Conservation (phyloP, 2,888 invertebrate genomes). For the Tenthredo mesomela region DNA sequence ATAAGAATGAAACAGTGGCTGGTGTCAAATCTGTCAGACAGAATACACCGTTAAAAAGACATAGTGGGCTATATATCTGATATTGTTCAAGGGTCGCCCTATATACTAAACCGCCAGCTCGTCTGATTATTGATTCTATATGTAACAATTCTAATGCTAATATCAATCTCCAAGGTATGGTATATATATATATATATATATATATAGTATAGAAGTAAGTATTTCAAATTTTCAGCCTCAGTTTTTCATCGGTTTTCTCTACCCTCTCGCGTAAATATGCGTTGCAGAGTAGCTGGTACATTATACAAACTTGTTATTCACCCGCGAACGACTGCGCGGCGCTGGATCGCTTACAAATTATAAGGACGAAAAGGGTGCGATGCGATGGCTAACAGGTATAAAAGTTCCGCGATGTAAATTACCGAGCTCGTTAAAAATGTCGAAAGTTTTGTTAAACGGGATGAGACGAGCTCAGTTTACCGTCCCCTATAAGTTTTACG, state of each 20-base stretch:
- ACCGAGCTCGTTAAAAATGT: constrained; percentile 18
- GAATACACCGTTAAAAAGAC: constrained; percentile 27
- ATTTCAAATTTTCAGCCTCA: neutral
- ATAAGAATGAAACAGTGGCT: constrained; percentile 46
- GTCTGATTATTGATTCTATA: constrained; percentile 26
- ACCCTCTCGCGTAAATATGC: neutral
- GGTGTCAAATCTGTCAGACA: constrained; percentile 47
- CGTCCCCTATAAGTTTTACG: neutral
- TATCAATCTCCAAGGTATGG: neutral
- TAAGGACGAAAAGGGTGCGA: neutral
- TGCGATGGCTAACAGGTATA: neutral
- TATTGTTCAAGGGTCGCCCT: neutral
- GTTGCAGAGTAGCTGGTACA: neutral
- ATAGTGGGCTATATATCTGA: constrained; percentile 14
- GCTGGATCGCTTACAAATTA: constrained; percentile 16
- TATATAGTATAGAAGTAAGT: neutral
- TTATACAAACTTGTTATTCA: constrained; percentile 19
- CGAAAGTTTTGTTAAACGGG: constrained; percentile 27
- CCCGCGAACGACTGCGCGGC: neutral
- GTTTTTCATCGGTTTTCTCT: neutral
- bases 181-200: too few species aligned
- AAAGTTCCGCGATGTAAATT: constrained; percentile 26
- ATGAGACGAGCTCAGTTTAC: constrained; percentile 13
- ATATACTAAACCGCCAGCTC: neutral
- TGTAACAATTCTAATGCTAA: neutral